Evolutionary conservation across 2,797 vertebrate genomes (phyloP), one percentile per base, ranked within the genome.

Genomic region (Amblyraja radiata): DNA sequence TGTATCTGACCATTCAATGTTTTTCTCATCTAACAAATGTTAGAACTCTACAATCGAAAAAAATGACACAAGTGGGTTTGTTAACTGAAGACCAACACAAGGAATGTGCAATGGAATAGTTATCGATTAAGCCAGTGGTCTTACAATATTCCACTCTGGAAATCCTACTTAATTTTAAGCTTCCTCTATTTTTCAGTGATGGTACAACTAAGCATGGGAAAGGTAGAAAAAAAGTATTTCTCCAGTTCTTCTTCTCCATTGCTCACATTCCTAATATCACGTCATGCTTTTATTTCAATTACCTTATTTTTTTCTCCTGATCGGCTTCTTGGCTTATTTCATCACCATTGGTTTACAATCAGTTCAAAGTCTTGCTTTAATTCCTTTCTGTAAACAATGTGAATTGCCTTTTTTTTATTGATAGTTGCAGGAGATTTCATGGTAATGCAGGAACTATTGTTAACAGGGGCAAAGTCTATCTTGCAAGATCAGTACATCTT

Each of bases 301-400:
- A 0, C 46, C 46, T 54, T 54, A 54, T 54, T 54, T 54, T 46
- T 54, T 54, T 54, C 46, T 54, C 46, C 46, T 54, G 46, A 54
- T 54, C 6, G 5, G 46, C 6, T 54, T 6, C 46, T 6, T 54
- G 46, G 3, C 46, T 68, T 32, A 73, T 1, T 91, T 74, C 23
- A 74, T 10, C 68, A 90, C 1, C 71, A 73, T 25, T 90, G 36
- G 65, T 23, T 90, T 90, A 74, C 11, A 73, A 91, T 74, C 21
- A 25, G 68, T 13, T 91, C 68, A 73, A 90, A 90, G 36, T 46
- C 65, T 90, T 73, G 68, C 18, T 91, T 74, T 46, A 71, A 90
- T 18, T 39, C 88, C 65, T 1, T 39, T 21, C 36, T 74, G 2
- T 28, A 91, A 74, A 73, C 36, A 46, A 91, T 28, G 10, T 46